Conservation (phyloP, 2,797 vertebrate genomes). For the Pangasius krempfi region DNA sequence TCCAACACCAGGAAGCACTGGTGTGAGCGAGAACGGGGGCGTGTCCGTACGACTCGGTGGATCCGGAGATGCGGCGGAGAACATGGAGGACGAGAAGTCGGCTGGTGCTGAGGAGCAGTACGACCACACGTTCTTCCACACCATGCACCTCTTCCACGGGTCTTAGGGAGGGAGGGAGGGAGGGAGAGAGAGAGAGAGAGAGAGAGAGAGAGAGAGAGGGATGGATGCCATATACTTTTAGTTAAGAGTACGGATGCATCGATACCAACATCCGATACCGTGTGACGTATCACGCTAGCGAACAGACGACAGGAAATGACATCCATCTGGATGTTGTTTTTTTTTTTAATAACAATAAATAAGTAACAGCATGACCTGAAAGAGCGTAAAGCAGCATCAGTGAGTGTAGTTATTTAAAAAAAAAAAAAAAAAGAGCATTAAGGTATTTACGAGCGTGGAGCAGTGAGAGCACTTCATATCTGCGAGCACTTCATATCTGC, state of each 20-base stretch:
- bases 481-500: background rate
- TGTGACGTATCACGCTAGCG: background rate
- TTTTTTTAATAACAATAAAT: background rate
- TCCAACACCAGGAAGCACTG: conserved; percentile 83
- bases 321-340: background rate
- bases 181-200: too few species aligned
- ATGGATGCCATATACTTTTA: background rate
- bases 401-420: background rate
- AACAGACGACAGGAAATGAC: background rate
- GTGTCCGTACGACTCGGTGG: conserved; percentile 52
- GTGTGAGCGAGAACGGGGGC: conserved; percentile 42
- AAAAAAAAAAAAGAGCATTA: background rate
- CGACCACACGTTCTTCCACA: conserved; percentile 82
- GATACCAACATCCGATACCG: background rate
- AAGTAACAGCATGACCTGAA: background rate
- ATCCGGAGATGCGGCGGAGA: conserved; percentile 83
- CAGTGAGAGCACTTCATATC: too few species aligned
- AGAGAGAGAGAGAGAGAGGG: conserved; percentile 33
- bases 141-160: conserved; percentile 89
- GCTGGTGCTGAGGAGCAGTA: conserved; percentile 85
- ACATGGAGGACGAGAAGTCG: conserved; percentile 80
- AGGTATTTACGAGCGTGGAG: background rate
- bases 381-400: background rate
- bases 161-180: conserved; percentile 66
- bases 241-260: too few species aligned